phyloP scores from a whole-genome alignment of 2,113 vertebrate species.

The Myocastor coypus region DNA sequence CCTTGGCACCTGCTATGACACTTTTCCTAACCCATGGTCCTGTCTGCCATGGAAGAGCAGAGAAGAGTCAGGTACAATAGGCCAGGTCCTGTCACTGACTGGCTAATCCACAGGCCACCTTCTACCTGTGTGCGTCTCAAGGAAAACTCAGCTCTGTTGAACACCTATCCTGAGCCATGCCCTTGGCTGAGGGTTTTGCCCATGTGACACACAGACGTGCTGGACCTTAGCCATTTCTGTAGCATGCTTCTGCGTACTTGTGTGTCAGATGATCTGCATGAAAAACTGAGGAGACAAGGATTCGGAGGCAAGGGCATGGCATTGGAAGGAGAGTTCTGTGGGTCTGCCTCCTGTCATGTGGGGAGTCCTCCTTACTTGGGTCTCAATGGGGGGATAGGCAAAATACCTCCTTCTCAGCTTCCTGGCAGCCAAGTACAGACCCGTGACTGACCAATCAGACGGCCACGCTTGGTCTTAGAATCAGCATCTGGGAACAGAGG shows the following conservation, averaged over 20 bases:
- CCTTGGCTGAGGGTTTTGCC: not conserved
- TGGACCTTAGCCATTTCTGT: not conserved
- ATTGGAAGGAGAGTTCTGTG: not conserved
- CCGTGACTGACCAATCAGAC: not conserved
- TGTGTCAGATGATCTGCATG: not conserved
- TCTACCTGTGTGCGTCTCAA: fast-evolving
- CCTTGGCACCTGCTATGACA: not conserved
- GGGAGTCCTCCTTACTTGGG: not conserved
- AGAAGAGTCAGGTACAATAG: not conserved
- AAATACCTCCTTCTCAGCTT: not conserved
- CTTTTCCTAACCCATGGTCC: not conserved
- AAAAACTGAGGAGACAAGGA: not conserved
- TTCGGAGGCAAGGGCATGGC: not conserved
- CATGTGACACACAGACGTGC: fast-evolving
- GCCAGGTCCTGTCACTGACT: not conserved
- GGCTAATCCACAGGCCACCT: not conserved
- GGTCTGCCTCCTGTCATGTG: not conserved
- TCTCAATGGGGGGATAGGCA: not conserved
- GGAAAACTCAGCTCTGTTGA: not conserved
- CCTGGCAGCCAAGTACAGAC: not conserved
- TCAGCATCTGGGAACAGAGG: not conserved
- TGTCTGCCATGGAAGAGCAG: not conserved
- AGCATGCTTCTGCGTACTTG: not conserved
- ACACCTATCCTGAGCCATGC: too few relatives aligned
- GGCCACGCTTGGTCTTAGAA: not conserved